A percentile compares a stretch with the other conserved stretches of the same genome.
Evolutionary conservation across 1,140 invertebrate species (phyloP).

Genomic region (Bombus breviceps): DNA sequence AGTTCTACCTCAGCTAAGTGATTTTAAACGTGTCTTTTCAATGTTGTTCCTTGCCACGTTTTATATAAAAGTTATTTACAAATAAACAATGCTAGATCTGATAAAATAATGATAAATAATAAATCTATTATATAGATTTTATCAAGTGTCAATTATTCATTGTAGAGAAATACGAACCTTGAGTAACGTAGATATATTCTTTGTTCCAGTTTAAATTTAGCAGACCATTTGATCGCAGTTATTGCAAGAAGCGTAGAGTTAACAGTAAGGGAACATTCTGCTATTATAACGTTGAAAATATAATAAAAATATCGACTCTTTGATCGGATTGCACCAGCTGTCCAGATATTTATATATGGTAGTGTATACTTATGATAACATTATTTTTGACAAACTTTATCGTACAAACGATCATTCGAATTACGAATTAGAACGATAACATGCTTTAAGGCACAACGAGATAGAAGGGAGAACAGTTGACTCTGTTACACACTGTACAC

Average conservation of each 20-base stretch:
- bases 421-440: background rate
- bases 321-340: background rate
- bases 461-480: slow-evolving; percentile 17
- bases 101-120: too few relatives aligned
- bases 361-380: background rate
- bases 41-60: background rate
- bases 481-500: slow-evolving; percentile 8
- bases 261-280: background rate
- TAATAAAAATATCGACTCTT: background rate
- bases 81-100: too few relatives aligned
- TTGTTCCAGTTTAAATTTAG: background rate
- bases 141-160: background rate
- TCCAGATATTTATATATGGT: background rate
- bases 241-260: background rate
- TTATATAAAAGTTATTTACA: too few relatives aligned
- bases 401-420: background rate
- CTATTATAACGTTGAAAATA: background rate
- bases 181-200: background rate
- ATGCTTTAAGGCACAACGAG: background rate
- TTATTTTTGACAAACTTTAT: background rate
- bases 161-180: background rate
- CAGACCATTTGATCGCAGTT: background rate
- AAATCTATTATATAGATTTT: background rate
- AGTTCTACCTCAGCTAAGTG: background rate
- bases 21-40: background rate